Evolutionary conservation across 2,797 vertebrate genomes (phyloP).

Genomic region (Brachyrhaphis roseni): DNA sequence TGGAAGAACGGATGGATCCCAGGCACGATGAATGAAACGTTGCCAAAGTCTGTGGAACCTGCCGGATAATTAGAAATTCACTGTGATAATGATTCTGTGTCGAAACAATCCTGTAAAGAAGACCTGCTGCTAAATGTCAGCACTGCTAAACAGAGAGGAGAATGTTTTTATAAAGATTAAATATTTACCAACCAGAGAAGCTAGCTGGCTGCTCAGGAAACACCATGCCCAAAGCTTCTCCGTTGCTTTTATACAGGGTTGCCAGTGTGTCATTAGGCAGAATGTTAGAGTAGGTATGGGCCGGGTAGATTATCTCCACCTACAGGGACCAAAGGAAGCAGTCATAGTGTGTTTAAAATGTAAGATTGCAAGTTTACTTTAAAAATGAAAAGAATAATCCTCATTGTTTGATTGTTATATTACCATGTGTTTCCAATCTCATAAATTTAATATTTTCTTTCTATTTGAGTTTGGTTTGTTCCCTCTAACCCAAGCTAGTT

Average conservation of each 20-base stretch:
- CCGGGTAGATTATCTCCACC: constrained; percentile 84
- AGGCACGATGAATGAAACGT: constrained; percentile 85
- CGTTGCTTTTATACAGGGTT: constrained; percentile 84
- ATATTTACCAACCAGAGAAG: constrained; percentile 58
- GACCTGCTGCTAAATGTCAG: constrained; percentile 2
- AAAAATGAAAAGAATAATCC: background rate
- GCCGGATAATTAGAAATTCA: constrained; percentile 47
- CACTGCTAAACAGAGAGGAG: background rate
- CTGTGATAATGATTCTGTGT: constrained; percentile 17
- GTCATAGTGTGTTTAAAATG: background rate
- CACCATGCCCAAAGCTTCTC: constrained; percentile 84
- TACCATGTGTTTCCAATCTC: background rate
- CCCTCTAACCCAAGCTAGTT: too few relatives aligned
- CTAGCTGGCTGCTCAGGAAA: constrained; percentile 72
- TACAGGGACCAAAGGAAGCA: constrained; percentile 47
- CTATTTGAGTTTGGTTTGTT: too few relatives aligned
- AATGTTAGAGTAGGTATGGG: constrained; percentile 83
- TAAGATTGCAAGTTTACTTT: background rate
- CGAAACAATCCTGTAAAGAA: background rate
- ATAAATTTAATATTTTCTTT: background rate
- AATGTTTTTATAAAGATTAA: background rate
- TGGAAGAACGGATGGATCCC: constrained; percentile 91
- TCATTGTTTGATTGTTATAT: background rate
- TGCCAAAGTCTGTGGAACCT: constrained; percentile 93
- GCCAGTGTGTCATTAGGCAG: constrained; percentile 86